Percentiles rank a stretch among this genome's conserved stretches.
phyloP scores from a whole-genome alignment of 1,140 invertebrate species.

The Ooceraea biroi region DNA sequence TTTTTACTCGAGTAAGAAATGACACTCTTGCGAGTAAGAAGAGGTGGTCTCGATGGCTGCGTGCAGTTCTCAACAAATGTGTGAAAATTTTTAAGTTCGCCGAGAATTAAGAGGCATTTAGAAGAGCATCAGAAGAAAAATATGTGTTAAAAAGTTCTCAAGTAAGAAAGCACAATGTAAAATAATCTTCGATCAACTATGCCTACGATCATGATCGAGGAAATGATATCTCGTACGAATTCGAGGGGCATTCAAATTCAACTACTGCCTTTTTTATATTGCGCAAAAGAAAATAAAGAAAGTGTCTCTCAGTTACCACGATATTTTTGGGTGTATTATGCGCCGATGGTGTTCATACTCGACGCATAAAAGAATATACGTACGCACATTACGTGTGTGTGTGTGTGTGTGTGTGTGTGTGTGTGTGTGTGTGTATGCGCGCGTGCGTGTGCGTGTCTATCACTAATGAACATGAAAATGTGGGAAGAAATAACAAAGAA shows the following conservation, averaged over 20 bases:
- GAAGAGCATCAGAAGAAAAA: conserved; percentile 49
- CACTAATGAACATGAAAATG: conserved; percentile 55
- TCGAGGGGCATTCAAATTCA: conserved; percentile 68
- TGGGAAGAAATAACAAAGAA: conserved; percentile 50
- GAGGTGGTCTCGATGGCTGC: conserved; percentile 57
- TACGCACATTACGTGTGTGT: neutral
- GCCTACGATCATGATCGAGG: conserved; percentile 20
- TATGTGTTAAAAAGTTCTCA: conserved; percentile 10
- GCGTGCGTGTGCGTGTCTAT: conserved; percentile 38
- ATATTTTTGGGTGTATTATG: conserved; percentile 62
- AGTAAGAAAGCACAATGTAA: conserved; percentile 35
- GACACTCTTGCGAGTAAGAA: conserved; percentile 14
- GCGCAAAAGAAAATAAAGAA: conserved; percentile 55
- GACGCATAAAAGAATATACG: neutral
- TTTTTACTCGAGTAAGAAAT: conserved; percentile 67
- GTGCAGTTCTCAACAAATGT: conserved; percentile 50
- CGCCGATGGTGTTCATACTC: conserved; percentile 55
- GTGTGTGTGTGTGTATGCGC: neutral
- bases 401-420: neutral
- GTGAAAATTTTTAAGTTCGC: conserved; percentile 72
- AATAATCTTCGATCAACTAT: conserved; percentile 38
- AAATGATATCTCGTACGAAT: conserved; percentile 30
- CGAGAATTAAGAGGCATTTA: conserved; percentile 22
- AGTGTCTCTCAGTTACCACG: conserved; percentile 71
- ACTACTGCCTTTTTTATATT: conserved; percentile 69